These are phyloP conservation scores for Thamnophis sirtalis DNA, from an alignment of 2,113 vertebrate genomes.

Conservation along the genomic window DNA sequence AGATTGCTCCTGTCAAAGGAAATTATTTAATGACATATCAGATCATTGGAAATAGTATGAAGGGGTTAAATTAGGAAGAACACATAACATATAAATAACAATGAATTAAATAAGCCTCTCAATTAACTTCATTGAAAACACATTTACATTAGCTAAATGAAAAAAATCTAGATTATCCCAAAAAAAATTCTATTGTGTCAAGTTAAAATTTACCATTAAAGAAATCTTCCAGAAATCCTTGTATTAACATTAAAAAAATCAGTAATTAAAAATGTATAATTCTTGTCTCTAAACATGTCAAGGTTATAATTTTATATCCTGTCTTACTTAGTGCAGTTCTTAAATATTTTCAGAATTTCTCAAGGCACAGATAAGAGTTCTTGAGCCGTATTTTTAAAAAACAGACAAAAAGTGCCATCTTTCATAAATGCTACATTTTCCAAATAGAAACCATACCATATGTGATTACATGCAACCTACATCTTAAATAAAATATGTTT, in stretches of 20 bases:
- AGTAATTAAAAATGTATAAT: not conserved
- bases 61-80: not conserved
- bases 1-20: not conserved
- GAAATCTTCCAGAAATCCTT: not conserved
- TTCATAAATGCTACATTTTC: not conserved
- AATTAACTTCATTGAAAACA: not conserved
- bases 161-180: not conserved
- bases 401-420: not conserved
- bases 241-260: not conserved
- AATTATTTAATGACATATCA: not conserved
- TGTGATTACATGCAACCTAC: not conserved
- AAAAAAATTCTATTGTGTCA: not conserved
- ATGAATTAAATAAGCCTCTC: not conserved
- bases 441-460: not conserved
- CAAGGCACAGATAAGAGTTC: not conserved
- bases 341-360: too few relatives aligned
- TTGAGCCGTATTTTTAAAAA: not conserved
- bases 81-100: not conserved
- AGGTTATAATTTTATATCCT: too few relatives aligned
- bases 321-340: too few relatives aligned
- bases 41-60: not conserved
- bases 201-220: not conserved
- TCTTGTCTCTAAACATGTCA: not conserved
- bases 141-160: not conserved
- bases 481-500: not conserved